Conservation (phyloP, 2,797 vertebrate species). For the Perodicticus potto region DNA sequence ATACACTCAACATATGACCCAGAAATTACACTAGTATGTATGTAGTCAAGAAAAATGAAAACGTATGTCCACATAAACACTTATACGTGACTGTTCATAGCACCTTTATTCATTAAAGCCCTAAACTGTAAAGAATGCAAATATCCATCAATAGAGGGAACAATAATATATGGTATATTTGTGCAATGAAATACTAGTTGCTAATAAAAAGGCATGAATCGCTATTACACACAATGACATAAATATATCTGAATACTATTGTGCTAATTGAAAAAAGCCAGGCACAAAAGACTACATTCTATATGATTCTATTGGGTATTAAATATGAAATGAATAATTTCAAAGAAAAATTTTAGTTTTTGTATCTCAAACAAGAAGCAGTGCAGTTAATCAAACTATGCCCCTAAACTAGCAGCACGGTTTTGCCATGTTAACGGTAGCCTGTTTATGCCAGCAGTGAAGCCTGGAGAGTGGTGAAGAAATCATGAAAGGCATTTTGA, state of each 20-base stretch:
- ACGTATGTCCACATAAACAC: neutral
- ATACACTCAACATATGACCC: neutral
- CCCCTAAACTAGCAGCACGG: too few species aligned
- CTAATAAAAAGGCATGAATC: neutral
- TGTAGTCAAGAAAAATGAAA: neutral
- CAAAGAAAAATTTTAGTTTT: too few species aligned
- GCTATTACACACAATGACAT: neutral
- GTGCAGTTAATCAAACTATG: too few species aligned
- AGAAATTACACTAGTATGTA: neutral
- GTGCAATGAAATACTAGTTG: neutral
- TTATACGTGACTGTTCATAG: neutral
- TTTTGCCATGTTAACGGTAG: too few species aligned
- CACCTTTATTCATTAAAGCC: neutral
- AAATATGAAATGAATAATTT: too few species aligned
- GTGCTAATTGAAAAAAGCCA: neutral
- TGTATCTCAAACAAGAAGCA: too few species aligned
- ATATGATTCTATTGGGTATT: neutral
- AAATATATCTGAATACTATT: neutral
- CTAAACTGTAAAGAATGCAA: neutral
- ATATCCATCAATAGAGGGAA: neutral
- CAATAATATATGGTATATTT: neutral
- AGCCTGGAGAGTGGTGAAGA: too few species aligned
- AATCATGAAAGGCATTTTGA: too few species aligned
- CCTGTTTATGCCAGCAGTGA: too few species aligned
- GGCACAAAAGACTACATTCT: neutral